Evolutionary conservation across 2,113 vertebrate species (phyloP).

Genomic region (Corythornis madagascariensis): DNA sequence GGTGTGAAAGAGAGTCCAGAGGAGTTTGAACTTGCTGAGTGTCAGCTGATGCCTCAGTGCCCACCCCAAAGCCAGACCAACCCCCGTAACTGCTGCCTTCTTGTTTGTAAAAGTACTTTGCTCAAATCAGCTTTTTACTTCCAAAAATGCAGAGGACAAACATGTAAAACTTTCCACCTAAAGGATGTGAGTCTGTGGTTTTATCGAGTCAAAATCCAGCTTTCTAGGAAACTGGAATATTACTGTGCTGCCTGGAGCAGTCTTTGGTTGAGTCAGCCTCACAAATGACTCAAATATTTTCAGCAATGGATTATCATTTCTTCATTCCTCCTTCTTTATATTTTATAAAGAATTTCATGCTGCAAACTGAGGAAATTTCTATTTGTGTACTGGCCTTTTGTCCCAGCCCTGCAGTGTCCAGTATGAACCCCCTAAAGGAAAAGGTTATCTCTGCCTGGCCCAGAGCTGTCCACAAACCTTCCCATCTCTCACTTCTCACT

Average conservation of each 20-base stretch:
- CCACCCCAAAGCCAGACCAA: background rate
- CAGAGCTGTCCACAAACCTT: background rate
- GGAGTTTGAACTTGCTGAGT: background rate
- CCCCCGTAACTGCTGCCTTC: background rate
- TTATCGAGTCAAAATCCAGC: background rate
- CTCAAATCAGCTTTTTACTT: background rate
- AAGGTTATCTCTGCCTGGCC: background rate
- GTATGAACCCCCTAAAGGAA: background rate
- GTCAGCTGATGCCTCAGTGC: accelerated
- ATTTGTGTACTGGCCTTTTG: background rate
- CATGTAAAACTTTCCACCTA: background rate
- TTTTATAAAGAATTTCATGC: background rate
- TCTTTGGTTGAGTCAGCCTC: background rate
- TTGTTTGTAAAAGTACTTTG: background rate
- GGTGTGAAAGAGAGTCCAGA: background rate
- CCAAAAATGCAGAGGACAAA: background rate
- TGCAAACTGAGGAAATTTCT: background rate
- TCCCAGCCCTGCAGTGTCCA: background rate
- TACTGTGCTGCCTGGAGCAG: background rate
- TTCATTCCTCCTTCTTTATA: background rate
- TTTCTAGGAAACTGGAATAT: background rate
- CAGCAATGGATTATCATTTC: background rate
- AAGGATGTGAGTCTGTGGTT: background rate
- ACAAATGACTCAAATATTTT: background rate
- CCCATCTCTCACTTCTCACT: background rate